phyloP scores from a whole-genome alignment of 2,113 vertebrate genomes.

The Chloebia gouldiae region DNA sequence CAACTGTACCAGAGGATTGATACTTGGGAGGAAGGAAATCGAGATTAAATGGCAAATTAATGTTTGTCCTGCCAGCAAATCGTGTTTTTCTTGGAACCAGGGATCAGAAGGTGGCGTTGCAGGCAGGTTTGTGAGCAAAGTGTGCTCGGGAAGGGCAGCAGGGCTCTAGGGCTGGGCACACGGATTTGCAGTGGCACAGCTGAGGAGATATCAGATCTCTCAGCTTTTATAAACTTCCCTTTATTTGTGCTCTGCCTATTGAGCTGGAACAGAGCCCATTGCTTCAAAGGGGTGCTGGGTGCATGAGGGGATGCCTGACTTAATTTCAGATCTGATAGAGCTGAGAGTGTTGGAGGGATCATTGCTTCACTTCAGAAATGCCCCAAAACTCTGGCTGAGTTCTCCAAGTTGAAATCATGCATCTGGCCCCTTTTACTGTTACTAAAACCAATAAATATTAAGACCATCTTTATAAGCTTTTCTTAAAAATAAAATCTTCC shows the following conservation, averaged over 20 bases:
- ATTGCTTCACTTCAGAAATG: not conserved
- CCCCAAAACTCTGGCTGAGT: not conserved
- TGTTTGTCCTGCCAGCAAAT: no score
- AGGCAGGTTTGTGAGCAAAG: not conserved
- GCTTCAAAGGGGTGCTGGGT: not conserved
- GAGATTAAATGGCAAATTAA: not conserved
- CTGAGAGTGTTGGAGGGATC: not conserved
- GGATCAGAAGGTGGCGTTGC: not conserved
- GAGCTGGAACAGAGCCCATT: not conserved
- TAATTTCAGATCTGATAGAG: not conserved
- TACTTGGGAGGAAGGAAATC: not conserved
- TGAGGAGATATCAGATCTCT: not conserved
- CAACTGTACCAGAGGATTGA: not conserved
- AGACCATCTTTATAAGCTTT: not conserved
- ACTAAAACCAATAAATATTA: not conserved
- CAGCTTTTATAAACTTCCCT: not conserved
- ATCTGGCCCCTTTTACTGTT: not conserved
- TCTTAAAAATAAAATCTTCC: not conserved
- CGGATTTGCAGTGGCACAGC: not conserved
- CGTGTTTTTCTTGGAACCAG: not conserved
- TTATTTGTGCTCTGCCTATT: not conserved
- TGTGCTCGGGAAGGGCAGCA: not conserved
- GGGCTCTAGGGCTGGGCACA: accelerated
- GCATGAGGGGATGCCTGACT: not conserved
- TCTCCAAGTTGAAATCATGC: not conserved